Conservation (phyloP, 1,140 invertebrate genomes). For the Aphelenchoides fujianensis region DNA sequence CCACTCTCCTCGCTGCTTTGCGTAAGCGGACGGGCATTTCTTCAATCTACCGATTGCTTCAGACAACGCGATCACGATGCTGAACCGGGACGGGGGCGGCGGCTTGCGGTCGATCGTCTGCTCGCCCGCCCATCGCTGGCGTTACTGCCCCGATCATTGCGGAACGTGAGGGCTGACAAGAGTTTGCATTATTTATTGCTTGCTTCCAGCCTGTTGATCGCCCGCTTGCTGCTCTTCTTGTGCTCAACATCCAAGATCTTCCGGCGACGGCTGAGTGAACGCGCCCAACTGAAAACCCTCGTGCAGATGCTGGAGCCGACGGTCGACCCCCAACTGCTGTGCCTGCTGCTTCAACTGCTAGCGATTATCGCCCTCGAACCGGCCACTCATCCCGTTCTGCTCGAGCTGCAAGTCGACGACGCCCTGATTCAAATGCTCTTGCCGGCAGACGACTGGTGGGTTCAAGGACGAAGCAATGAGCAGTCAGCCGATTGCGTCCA, state of each 20-base stretch:
- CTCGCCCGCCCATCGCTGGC: constrained; percentile 65
- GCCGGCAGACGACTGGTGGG: constrained; percentile 71
- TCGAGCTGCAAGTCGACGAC: constrained; percentile 70
- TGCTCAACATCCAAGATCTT: constrained; percentile 65
- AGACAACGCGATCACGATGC: constrained; percentile 72
- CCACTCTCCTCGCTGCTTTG: constrained; percentile 19
- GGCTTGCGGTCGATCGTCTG: constrained; percentile 44
- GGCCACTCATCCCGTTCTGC: constrained; percentile 66
- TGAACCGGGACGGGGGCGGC: constrained; percentile 70
- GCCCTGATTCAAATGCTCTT: constrained; percentile 71
- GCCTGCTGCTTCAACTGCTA: constrained; percentile 71
- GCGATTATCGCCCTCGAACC: constrained; percentile 70
- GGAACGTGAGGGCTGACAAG: constrained; percentile 64
- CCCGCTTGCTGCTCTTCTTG: constrained; percentile 70
- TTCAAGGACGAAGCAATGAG: not conserved
- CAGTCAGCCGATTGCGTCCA: constrained; percentile 31
- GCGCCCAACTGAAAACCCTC: constrained; percentile 53
- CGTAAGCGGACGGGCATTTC: too few species aligned
- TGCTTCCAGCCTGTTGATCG: constrained; percentile 63
- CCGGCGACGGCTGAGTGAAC: constrained; percentile 48
- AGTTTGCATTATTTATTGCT: not conserved
- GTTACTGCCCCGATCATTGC: constrained; percentile 71
- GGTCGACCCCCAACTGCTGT: constrained; percentile 69
- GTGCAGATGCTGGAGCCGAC: constrained; percentile 57
- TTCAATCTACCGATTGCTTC: too few species aligned